Evolutionary conservation across 2,888 invertebrate genomes (phyloP).

Genomic region (Euproctis similis): DNA sequence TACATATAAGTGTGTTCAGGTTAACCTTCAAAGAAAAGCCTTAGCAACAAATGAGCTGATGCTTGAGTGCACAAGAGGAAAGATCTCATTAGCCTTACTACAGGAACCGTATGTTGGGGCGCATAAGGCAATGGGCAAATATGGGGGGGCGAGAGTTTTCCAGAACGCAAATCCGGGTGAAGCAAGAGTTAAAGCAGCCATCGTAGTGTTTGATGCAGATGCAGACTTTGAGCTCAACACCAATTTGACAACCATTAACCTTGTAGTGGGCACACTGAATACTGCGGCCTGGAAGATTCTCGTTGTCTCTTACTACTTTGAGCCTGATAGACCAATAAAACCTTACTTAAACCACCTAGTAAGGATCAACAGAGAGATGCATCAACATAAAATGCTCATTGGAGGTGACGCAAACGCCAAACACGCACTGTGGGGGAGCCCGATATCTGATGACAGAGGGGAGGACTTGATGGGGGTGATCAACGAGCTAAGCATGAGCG

Average conservation of each 20-base stretch:
- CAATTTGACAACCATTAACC: slow-evolving; percentile 2
- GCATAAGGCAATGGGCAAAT: too few species aligned
- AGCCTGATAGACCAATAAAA: slow-evolving; percentile 6
- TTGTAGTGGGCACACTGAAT: slow-evolving; percentile 7
- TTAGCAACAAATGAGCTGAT: background rate
- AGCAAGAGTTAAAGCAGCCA: slow-evolving; percentile 2
- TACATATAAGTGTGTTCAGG: background rate
- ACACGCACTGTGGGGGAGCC: slow-evolving; percentile 14
- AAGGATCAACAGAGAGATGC: background rate
- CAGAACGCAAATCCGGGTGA: background rate
- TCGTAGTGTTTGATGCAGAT: background rate
- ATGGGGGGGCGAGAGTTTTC: background rate
- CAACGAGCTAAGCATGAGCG: slow-evolving; percentile 10
- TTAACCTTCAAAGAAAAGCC: background rate
- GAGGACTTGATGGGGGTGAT: slow-evolving; percentile 7
- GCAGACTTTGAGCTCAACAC: background rate
- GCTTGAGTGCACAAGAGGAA: background rate
- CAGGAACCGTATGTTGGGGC: too few species aligned
- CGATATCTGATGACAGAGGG: slow-evolving; percentile 8
- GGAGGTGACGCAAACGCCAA: slow-evolving; percentile 16
- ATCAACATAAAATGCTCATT: background rate
- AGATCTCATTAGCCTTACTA: background rate
- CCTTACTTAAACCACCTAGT: slow-evolving; percentile 8
- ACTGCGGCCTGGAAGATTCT: slow-evolving; percentile 10
- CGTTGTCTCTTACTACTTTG: slow-evolving; percentile 14